These are phyloP conservation scores for Platysteira castanea DNA, from an alignment of 2,113 vertebrate genomes.

Conservation along the genomic window DNA sequence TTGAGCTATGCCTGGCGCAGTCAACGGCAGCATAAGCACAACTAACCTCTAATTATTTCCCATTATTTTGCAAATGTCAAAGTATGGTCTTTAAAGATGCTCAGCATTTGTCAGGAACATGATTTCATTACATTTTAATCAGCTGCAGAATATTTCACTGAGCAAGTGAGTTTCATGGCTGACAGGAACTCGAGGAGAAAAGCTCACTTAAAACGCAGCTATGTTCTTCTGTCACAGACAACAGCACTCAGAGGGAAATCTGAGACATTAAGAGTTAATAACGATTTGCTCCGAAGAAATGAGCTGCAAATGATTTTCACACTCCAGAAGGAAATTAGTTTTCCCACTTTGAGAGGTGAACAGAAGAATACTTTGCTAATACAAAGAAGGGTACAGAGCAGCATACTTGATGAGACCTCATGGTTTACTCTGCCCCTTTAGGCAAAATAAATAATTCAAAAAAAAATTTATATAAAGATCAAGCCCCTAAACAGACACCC, in stretches of 20 bases:
- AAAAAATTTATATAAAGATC: not conserved
- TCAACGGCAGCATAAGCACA: not conserved
- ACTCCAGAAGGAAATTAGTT: conserved; percentile 27
- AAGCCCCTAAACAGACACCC: not conserved
- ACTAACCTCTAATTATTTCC: not conserved
- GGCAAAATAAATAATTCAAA: not conserved
- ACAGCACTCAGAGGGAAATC: not conserved
- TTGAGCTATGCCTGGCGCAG: not conserved
- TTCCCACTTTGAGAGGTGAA: not conserved
- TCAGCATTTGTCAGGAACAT: not conserved
- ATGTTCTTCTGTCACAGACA: not conserved
- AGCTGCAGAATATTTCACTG: not conserved
- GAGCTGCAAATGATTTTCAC: not conserved
- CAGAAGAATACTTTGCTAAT: not conserved
- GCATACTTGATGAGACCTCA: not conserved
- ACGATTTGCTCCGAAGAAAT: not conserved
- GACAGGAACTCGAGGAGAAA: not conserved
- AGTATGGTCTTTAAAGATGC: not conserved
- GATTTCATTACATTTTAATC: not conserved
- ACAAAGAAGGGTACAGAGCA: not conserved
- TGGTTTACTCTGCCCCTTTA: not conserved
- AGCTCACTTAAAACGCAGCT: not conserved
- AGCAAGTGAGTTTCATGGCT: not conserved
- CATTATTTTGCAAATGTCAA: not conserved
- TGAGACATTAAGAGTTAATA: not conserved